A percentile compares a stretch with the other conserved stretches of the same genome.
Evolutionary conservation across 2,888 invertebrate species (phyloP).

Genomic region (Drosophila helvetica): DNA sequence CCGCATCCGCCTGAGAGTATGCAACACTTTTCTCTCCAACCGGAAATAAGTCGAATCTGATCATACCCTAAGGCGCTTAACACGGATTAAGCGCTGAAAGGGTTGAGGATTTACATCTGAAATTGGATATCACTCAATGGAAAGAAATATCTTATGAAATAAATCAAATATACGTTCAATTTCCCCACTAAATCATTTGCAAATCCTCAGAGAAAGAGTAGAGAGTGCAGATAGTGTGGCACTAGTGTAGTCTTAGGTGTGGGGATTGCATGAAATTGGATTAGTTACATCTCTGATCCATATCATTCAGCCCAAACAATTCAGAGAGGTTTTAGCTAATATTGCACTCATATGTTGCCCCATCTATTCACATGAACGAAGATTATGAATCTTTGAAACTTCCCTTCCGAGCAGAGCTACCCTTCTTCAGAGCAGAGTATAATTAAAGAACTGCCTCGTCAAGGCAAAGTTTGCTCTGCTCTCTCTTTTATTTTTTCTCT

Average conservation of each 20-base stretch:
- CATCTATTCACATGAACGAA: background rate
- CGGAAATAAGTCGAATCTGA: slow-evolving; percentile 47
- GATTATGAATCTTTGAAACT: background rate
- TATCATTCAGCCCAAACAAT: no score
- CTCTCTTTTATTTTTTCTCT: slow-evolving; percentile 2
- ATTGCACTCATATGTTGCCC: no score
- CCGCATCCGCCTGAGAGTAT: slow-evolving; percentile 31
- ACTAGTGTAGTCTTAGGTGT: no score
- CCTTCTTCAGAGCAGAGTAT: slow-evolving; percentile 43
- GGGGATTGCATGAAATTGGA: background rate
- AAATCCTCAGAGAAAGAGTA: background rate
- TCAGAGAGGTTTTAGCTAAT: no score
- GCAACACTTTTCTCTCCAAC: slow-evolving; percentile 37
- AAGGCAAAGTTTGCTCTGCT: slow-evolving; percentile 43
- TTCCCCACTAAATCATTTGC: background rate
- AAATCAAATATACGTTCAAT: background rate
- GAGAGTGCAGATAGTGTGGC: no score
- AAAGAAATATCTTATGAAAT: background rate
- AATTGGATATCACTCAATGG: background rate
- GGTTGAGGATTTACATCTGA: background rate
- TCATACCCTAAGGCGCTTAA: slow-evolving; percentile 45
- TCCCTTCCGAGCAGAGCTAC: no score
- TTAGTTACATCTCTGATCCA: background rate
- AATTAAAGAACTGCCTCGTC: slow-evolving; percentile 47
- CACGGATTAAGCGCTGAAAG: background rate